phyloP scores from a whole-genome alignment of 2,797 vertebrate genomes.

The Myioborus miniatus region DNA sequence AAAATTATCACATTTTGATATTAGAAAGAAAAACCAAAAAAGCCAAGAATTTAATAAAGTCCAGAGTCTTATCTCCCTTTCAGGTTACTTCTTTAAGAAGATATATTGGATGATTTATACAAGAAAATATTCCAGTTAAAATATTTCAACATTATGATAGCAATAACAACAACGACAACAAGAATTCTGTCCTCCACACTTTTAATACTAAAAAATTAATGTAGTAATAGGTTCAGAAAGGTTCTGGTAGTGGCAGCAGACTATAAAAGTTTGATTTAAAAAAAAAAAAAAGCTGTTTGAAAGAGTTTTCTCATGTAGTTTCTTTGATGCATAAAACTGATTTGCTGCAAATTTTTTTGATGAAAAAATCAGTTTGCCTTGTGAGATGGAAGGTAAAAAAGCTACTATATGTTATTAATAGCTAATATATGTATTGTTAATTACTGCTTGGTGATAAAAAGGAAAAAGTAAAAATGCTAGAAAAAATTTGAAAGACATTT shows the following conservation, averaged over 20 bases:
- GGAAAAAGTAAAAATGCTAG: background rate
- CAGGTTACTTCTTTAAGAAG: background rate
- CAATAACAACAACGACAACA: fast-evolving
- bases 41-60: background rate
- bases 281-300: background rate
- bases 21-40: background rate
- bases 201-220: background rate
- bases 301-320: background rate
- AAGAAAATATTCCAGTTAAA: background rate
- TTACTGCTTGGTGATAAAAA: background rate
- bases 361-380: background rate
- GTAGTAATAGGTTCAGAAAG: background rate
- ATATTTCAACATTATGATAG: background rate
- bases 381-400: background rate
- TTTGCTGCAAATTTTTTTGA: background rate
- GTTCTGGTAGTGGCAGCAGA: background rate
- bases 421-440: background rate
- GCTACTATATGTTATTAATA: background rate
- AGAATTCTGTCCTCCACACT: background rate
- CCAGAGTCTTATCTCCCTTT: background rate
- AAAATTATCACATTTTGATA: background rate
- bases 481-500: background rate
- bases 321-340: background rate
- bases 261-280: background rate
- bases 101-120: background rate